phyloP scores from a whole-genome alignment of 2,888 invertebrate species.

The Zootermopsis nevadensis region DNA sequence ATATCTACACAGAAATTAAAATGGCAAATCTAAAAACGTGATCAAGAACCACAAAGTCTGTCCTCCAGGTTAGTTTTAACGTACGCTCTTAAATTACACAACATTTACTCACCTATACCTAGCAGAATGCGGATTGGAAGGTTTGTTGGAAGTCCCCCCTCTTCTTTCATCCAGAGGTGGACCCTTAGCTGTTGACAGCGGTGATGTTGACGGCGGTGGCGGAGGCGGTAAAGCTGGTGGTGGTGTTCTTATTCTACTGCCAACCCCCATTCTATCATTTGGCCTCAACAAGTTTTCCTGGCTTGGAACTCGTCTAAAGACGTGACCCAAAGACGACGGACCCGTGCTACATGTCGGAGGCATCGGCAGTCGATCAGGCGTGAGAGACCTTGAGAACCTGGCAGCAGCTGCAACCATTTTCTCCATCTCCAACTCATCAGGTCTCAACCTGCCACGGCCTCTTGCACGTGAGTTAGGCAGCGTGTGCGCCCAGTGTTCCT shows the following conservation, averaged over 20 bases:
- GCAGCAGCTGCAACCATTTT: slow-evolving; percentile 42
- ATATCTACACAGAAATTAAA: too few relatives aligned
- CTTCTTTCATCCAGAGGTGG: slow-evolving; percentile 41
- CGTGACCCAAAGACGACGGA: slow-evolving; percentile 12
- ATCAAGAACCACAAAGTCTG: too few relatives aligned
- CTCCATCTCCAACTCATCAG: slow-evolving; percentile 63
- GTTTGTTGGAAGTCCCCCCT: slow-evolving; percentile 1
- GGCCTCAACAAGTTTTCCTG: slow-evolving; percentile 45
- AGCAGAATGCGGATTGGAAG: not conserved
- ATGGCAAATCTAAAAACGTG: too few relatives aligned
- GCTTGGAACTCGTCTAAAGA: slow-evolving; percentile 43
- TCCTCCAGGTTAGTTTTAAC: too few relatives aligned
- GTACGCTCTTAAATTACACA: too few relatives aligned
- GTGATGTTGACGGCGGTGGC: slow-evolving; percentile 36
- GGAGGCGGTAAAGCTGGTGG: slow-evolving; percentile 21
- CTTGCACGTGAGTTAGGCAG: slow-evolving; percentile 63
- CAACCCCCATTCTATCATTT: slow-evolving; percentile 9
- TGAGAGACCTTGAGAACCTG: slow-evolving; percentile 53
- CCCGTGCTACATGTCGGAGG: slow-evolving; percentile 10
- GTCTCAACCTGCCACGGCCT: slow-evolving; percentile 72
- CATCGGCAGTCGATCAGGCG: slow-evolving; percentile 53
- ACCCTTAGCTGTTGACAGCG: slow-evolving; percentile 30
- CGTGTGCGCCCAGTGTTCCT: slow-evolving; percentile 56
- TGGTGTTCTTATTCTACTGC: slow-evolving; percentile 40
- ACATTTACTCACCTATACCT: not conserved